phyloP scores from a whole-genome alignment of 1,140 invertebrate species.

The Zaprionus davidi region DNA sequence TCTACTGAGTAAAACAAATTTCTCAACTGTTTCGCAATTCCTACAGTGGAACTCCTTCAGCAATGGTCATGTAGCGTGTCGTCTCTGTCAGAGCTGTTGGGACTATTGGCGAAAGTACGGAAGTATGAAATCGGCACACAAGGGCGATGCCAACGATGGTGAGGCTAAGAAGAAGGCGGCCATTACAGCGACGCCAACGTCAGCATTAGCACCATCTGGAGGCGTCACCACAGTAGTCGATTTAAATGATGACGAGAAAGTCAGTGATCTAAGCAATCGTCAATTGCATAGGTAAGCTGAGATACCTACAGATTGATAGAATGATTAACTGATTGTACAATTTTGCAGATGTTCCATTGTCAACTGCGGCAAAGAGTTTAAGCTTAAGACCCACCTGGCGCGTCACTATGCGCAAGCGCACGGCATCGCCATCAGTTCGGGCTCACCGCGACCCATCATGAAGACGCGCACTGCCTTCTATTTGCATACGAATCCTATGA shows the following conservation, averaged over 20 bases:
- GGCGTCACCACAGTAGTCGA: conserved; percentile 65
- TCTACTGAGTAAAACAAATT: neutral
- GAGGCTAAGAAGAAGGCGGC: conserved; percentile 85
- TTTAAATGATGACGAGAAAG: conserved; percentile 84
- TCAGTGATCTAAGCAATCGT: conserved; percentile 84
- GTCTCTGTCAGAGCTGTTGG: conserved; percentile 97
- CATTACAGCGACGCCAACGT: conserved; percentile 41
- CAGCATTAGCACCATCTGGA: conserved; percentile 28
- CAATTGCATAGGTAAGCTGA: conserved; percentile 76
- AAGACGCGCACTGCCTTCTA: conserved; percentile 98
- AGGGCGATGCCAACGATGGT: conserved; percentile 86
- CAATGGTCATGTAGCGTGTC: conserved; percentile 94
- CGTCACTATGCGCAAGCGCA: conserved; percentile 96
- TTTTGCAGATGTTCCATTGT: conserved; percentile 91
- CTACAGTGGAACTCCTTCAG: conserved; percentile 97
- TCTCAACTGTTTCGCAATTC: neutral
- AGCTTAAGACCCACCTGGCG: conserved; percentile 95
- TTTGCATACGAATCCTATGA: conserved; percentile 94
- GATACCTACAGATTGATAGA: neutral
- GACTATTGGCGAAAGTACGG: conserved; percentile 99
- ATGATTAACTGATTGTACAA: neutral
- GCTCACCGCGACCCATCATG: conserved; percentile 96
- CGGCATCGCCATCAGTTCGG: conserved; percentile 89
- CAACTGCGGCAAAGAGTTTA: conserved; percentile 97
- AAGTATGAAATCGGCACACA: conserved; percentile 91